These are phyloP conservation scores for Acronicta aceris DNA, from an alignment of 2,888 invertebrate species.

Conservation along the genomic window DNA sequence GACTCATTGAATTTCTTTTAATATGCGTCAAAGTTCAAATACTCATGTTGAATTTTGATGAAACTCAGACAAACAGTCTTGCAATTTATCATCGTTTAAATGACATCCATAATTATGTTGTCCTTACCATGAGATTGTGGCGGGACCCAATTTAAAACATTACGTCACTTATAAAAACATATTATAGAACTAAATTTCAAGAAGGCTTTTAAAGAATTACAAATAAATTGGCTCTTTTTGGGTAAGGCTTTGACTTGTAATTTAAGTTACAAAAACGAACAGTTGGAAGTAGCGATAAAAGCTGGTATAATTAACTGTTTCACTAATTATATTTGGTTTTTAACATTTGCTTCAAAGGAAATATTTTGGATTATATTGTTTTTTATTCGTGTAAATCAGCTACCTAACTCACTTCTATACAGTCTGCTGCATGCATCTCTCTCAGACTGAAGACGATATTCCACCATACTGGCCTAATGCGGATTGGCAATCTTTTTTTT, in stretches of 20 bases:
- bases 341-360: not conserved
- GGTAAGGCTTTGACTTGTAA: conserved; percentile 28
- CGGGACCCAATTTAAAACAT: conserved; percentile 71
- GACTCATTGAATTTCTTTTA: conserved; percentile 72
- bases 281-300: not conserved
- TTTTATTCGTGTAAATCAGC: too few species aligned
- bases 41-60: conserved; percentile 82
- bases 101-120: conserved; percentile 80
- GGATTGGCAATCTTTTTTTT: too few species aligned
- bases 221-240: conserved; percentile 38
- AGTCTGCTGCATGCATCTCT: too few species aligned
- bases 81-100: conserved; percentile 80
- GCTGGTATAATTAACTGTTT: conserved; percentile 10
- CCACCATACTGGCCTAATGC: too few species aligned
- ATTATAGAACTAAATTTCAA: conserved; percentile 45
- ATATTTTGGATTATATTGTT: too few species aligned
- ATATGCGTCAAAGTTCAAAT: conserved; percentile 82
- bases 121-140: conserved; percentile 75
- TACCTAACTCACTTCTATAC: too few species aligned
- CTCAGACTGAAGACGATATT: too few species aligned
- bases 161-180: conserved; percentile 58
- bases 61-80: conserved; percentile 68
- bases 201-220: conserved; percentile 25
- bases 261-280: conserved; percentile 3
- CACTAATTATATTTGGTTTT: not conserved